phyloP scores from a whole-genome alignment of 2,797 vertebrate species.

The Eospalax fontanierii region DNA sequence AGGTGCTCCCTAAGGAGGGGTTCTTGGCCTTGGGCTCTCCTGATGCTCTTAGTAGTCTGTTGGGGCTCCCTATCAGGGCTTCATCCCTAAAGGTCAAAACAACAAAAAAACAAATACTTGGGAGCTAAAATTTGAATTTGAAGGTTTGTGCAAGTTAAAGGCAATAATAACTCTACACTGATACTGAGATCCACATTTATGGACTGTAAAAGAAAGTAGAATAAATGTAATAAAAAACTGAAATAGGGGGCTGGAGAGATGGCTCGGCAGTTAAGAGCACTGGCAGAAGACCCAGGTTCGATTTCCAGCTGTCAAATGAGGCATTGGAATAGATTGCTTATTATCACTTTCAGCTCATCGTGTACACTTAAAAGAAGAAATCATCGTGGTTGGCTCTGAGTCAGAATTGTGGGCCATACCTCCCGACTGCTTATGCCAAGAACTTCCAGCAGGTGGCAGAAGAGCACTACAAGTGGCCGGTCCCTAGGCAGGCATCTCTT shows the following conservation, averaged over 20 bases:
- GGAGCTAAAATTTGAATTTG: background rate
- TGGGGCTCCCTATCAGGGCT: background rate
- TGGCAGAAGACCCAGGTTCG: too few relatives aligned
- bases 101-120: background rate
- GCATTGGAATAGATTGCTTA: background rate
- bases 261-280: too few relatives aligned
- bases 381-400: background rate
- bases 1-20: too few relatives aligned
- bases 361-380: background rate
- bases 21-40: background rate
- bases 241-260: too few relatives aligned
- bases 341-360: background rate
- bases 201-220: background rate
- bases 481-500: background rate
- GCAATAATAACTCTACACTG: background rate
- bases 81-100: background rate
- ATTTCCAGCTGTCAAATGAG: too few relatives aligned
- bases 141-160: background rate
- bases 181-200: background rate
- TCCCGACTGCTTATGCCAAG: background rate
- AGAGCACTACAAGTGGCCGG: background rate
- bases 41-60: background rate
- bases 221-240: conserved; percentile 1
- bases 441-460: conserved; percentile 79
- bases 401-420: background rate